phyloP scores from a whole-genome alignment of 2,888 invertebrate genomes.

The Apomyelois bistriatella region DNA sequence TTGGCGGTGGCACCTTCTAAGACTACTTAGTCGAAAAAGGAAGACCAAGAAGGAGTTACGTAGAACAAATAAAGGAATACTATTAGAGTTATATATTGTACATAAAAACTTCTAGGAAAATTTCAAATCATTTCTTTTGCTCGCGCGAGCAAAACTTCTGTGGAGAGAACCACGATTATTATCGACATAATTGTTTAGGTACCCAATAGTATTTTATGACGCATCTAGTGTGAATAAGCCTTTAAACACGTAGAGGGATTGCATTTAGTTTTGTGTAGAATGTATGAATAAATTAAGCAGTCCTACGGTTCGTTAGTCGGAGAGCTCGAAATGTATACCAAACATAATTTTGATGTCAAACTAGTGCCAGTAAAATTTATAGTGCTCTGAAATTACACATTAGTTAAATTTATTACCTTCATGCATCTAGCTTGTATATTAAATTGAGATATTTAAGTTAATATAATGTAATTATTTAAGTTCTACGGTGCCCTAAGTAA shows the following conservation, averaged over 20 bases:
- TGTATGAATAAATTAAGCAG: constrained; percentile 22
- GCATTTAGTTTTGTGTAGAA: constrained; percentile 16
- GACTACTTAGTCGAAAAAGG: too few relatives aligned
- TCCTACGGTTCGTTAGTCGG: constrained; percentile 19
- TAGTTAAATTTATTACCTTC: not conserved
- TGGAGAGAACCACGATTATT: too few relatives aligned
- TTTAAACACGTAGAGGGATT: not conserved
- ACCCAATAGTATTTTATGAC: not conserved
- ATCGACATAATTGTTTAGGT: too few relatives aligned
- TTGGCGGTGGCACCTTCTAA: too few relatives aligned
- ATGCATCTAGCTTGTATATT: not conserved
- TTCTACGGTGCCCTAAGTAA: too few relatives aligned
- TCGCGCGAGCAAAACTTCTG: too few relatives aligned
- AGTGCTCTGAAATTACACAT: not conserved
- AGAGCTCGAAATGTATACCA: not conserved
- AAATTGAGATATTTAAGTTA: not conserved
- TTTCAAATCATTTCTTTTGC: too few relatives aligned
- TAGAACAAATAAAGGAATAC: too few relatives aligned
- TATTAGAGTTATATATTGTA: too few relatives aligned
- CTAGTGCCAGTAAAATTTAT: not conserved
- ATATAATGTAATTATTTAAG: too few relatives aligned
- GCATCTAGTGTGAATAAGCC: not conserved
- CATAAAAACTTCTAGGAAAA: too few relatives aligned
- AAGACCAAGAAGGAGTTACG: too few relatives aligned
- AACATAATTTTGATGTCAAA: constrained; percentile 1